Conservation (phyloP, 2,797 vertebrate genomes). For the Chromobotia macracanthus region DNA sequence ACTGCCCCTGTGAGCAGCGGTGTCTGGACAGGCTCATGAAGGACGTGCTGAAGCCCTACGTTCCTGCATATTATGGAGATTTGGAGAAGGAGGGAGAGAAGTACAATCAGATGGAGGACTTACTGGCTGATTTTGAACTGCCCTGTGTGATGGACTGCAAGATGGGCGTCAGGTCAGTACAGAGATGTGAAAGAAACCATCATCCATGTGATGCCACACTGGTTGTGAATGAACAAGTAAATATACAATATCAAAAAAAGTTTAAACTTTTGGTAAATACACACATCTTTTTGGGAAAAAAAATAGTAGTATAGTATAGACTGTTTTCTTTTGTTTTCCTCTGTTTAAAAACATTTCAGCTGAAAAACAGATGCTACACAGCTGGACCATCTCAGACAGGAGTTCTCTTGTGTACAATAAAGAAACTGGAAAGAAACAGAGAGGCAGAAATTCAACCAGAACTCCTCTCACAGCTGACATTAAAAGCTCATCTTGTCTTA, state of each 20-base stretch:
- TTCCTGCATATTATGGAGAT: constrained; percentile 93
- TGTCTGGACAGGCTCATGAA: constrained; percentile 92
- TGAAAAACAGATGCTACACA: constrained; percentile 1
- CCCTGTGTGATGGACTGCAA: constrained; percentile 99
- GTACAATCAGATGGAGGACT: constrained; percentile 99
- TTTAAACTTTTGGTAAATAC: no score
- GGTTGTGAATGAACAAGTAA: no score
- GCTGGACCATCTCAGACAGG: neutral
- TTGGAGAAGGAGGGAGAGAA: constrained; percentile 94
- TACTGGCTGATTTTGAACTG: constrained; percentile 92
- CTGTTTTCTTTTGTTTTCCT: neutral
- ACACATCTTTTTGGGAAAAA: no score
- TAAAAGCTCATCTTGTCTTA: no score
- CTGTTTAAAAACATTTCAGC: constrained; percentile 15
- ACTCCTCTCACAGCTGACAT: no score
- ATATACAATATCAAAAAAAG: no score
- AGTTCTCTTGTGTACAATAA: neutral
- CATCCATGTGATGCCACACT: no score
- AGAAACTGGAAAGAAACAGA: no score
- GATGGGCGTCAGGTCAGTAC: constrained; percentile 92
- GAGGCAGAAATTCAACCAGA: no score
- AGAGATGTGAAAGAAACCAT: neutral
- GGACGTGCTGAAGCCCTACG: constrained; percentile 87
- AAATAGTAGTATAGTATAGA: no score
- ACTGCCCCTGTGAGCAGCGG: constrained; percentile 96